Conservation (phyloP, 2,113 vertebrate genomes). For the Cyanistes caeruleus region DNA sequence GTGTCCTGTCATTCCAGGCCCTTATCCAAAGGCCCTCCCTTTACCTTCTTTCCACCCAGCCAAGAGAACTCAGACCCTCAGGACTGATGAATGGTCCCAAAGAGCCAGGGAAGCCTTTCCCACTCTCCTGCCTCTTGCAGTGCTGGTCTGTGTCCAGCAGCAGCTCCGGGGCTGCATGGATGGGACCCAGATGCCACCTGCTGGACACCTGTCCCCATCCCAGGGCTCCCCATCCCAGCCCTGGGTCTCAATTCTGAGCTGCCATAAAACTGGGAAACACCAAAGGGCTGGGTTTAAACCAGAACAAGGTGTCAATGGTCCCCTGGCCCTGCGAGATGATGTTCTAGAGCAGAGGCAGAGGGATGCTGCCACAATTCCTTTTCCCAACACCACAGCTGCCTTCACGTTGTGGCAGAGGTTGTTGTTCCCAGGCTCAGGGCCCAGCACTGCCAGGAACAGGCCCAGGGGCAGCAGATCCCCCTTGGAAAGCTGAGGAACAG, state of each 20-base stretch:
- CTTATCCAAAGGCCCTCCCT: background rate
- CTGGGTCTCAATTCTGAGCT: background rate
- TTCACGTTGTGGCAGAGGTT: fast-evolving
- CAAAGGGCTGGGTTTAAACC: background rate
- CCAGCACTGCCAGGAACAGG: fast-evolving
- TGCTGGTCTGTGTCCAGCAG: fast-evolving
- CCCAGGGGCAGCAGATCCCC: fast-evolving
- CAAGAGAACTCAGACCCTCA: background rate
- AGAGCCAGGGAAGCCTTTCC: background rate
- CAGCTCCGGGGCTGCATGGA: fast-evolving
- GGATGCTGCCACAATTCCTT: background rate
- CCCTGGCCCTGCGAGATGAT: background rate
- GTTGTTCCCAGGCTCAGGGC: background rate
- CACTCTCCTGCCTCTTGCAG: background rate
- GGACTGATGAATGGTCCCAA: fast-evolving
- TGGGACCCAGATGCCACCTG: constrained; percentile 30
- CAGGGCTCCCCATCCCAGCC: background rate
- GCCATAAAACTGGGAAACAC: background rate
- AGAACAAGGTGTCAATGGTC: background rate
- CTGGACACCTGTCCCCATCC: background rate
- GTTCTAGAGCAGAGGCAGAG: background rate
- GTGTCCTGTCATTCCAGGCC: background rate
- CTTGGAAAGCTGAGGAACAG: background rate
- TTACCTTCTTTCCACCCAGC: background rate
- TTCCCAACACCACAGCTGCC: background rate